These are phyloP conservation scores for Gymnoscopelus braueri DNA, from an alignment of 2,797 vertebrate genomes.

Conservation along the genomic window DNA sequence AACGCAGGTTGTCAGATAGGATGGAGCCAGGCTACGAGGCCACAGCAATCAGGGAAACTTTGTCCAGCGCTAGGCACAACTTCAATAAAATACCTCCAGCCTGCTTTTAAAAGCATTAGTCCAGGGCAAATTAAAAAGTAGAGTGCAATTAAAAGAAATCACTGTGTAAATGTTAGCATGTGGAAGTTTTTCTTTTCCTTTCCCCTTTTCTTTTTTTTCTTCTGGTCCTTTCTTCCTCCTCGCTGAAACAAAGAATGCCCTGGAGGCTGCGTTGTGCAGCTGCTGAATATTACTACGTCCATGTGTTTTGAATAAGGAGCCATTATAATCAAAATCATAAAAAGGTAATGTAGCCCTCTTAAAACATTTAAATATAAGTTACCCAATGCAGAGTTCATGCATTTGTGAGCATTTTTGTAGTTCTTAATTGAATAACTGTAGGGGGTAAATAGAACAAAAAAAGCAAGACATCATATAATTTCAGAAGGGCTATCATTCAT, in stretches of 20 bases:
- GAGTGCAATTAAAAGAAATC: slow-evolving; percentile 89
- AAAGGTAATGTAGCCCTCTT: slow-evolving; percentile 81
- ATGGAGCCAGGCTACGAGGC: slow-evolving; percentile 69
- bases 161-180: slow-evolving; percentile 91
- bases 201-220: slow-evolving; percentile 33
- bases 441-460: slow-evolving; percentile 9
- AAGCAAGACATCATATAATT: too few species aligned
- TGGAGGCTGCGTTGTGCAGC: slow-evolving; percentile 77
- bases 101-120: slow-evolving; percentile 87
- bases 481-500: slow-evolving; percentile 24
- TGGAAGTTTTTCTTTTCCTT: slow-evolving; percentile 83
- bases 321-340: slow-evolving; percentile 90
- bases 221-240: slow-evolving; percentile 54
- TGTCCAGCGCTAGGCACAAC: slow-evolving; percentile 77
- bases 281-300: slow-evolving; percentile 85
- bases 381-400: slow-evolving; percentile 72
- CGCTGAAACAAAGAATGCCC: slow-evolving; percentile 82
- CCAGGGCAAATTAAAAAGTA: slow-evolving; percentile 87
- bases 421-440: slow-evolving; percentile 62
- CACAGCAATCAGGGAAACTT: slow-evolving; percentile 74
- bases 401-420: slow-evolving; percentile 50
- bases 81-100: slow-evolving; percentile 86
- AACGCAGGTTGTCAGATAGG: slow-evolving; percentile 80
- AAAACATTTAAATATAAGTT: slow-evolving; percentile 80
- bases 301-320: slow-evolving; percentile 86